phyloP scores from a whole-genome alignment of 1,140 invertebrate species.

The Drosophila prosaltans region DNA sequence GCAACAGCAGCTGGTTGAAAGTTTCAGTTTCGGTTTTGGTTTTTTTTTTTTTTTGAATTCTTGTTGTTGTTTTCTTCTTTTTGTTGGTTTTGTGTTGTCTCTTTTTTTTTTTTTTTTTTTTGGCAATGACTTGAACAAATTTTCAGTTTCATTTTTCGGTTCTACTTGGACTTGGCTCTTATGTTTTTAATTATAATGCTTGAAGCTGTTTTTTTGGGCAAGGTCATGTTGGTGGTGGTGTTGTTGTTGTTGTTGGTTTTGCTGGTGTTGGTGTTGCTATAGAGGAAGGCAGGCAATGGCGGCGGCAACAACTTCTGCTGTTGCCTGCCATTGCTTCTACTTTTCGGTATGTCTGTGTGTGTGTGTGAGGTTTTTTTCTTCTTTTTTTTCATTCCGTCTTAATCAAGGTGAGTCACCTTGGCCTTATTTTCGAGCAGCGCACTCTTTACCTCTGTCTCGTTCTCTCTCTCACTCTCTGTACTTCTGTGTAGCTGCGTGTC shows the following conservation, averaged over 20 bases:
- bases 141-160: conserved; percentile 49
- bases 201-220: conserved; percentile 73
- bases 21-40: conserved; percentile 42
- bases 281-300: conserved; percentile 31
- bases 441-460: conserved; percentile 54
- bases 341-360: conserved; percentile 31
- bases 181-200: conserved; percentile 80
- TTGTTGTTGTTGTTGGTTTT: conserved; percentile 25
- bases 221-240: conserved; percentile 64
- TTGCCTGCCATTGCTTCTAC: conserved; percentile 48
- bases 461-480: conserved; percentile 10
- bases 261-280: conserved; percentile 26
- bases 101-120: conserved; percentile 20
- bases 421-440: conserved; percentile 82
- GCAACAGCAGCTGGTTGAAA: conserved; percentile 17
- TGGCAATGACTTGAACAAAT: conserved; percentile 11
- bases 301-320: conserved; percentile 4
- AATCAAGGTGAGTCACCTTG: conserved; percentile 83
- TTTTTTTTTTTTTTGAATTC: conserved; percentile 3
- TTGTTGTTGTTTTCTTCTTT: conserved; percentile 1
- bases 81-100: conserved; percentile 17
- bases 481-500: conserved; percentile 20
- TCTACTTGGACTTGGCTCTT: conserved; percentile 66
- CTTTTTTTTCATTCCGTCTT: conserved; percentile 75
- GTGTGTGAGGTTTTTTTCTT: conserved; percentile 48